Evolutionary conservation across 2,113 vertebrate species (phyloP).

Genomic region (Hippocampus guttulatus): DNA sequence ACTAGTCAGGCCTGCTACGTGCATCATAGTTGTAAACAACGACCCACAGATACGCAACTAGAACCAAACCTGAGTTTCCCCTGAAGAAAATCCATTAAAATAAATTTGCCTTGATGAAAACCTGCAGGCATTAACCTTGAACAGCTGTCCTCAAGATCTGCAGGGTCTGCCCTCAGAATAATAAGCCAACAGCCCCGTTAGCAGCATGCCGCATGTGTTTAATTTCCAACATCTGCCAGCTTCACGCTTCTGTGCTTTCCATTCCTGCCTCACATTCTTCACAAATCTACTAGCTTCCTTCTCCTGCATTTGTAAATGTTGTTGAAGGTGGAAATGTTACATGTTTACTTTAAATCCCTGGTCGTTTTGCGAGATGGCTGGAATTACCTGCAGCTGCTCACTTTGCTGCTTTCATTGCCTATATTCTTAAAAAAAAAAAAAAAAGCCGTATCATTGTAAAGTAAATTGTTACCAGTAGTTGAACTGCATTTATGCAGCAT

Average conservation of each 20-base stretch:
- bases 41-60: slow-evolving; percentile 24
- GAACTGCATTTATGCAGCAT: background rate
- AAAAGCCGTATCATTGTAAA: slow-evolving; percentile 80
- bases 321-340: slow-evolving; percentile 95
- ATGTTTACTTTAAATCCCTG: slow-evolving; percentile 95
- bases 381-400: slow-evolving; percentile 92
- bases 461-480: slow-evolving; percentile 73
- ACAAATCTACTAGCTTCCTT: slow-evolving; percentile 98
- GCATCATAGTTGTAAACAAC: slow-evolving; percentile 33
- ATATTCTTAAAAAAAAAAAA: slow-evolving; percentile 70
- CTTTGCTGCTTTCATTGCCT: slow-evolving; percentile 84
- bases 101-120: slow-evolving; percentile 50
- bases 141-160: slow-evolving; percentile 55
- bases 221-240: slow-evolving; percentile 90
- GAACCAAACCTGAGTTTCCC: slow-evolving; percentile 29
- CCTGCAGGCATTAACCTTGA: slow-evolving; percentile 63
- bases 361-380: slow-evolving; percentile 81
- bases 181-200: slow-evolving; percentile 64
- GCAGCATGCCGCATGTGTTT: slow-evolving; percentile 77
- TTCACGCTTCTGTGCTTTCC: slow-evolving; percentile 83
- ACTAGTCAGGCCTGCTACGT: slow-evolving; percentile 14
- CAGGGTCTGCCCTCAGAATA: slow-evolving; percentile 63
- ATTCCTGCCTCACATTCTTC: slow-evolving; percentile 89
- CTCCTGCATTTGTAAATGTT: slow-evolving; percentile 94
- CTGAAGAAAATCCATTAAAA: slow-evolving; percentile 38